Evolutionary conservation across 2,888 invertebrate genomes (phyloP), one percentile per base, ranked within the genome.

Genomic region (Leucoma salicis): DNA sequence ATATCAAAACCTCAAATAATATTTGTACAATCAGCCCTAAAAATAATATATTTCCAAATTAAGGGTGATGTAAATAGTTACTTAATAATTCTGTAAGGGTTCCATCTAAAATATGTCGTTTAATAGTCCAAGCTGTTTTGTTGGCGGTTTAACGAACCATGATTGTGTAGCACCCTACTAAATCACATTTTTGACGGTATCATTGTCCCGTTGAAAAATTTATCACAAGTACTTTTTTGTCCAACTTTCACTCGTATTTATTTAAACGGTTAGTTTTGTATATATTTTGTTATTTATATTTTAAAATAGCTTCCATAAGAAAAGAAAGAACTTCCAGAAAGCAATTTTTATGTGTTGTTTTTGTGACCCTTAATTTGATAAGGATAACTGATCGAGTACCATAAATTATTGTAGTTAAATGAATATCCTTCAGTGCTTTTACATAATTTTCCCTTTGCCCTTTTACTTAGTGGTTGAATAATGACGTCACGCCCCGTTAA

Each of bases 81-180:
- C 59, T 56, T 67, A 60, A 63, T 48, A 53, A 66, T 68, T 59
- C 69, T 53, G 66, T 64, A 31, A 66, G 77, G 75, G 66, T 56
- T 44, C 65, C 52, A 35, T 53, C 63, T 63, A 70, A 73, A 80
- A 74, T 78, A 76, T 77, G 78, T 71, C 66, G 57, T 49, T 54
- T 54, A 53, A 52, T 66, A 61, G 68, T 14, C 57, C 67, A 66
- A 53, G 57, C 57, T 50, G 62, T 65, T 76, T 75, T 70, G 72
- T 82, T 67, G 63, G 67, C 58, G 67, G 74, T 76, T 78, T 83
- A 87, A 87, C 82, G 86, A 86, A 85, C 74, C 85, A 63, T 82
- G 78, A 82, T 87, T 87, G 83, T 83, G 73, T 72, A 67, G 70
- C 69, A 70, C 81, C 78, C 84, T 69, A 65, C 69, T 70, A 72